phyloP scores from a whole-genome alignment of 2,797 vertebrate species.

The Onychomys torridus region DNA sequence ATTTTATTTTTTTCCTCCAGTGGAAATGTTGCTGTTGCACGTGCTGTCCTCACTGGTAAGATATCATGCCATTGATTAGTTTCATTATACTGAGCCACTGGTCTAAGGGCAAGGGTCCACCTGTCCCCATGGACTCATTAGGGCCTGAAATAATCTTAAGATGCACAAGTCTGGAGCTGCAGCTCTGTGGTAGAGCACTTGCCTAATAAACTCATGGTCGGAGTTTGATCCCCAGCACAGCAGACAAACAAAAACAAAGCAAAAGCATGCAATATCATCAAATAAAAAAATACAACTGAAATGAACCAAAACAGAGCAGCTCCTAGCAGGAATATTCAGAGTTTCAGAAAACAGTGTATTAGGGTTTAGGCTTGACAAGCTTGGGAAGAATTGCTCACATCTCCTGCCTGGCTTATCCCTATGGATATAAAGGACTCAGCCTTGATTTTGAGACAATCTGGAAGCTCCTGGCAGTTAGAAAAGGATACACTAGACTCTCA shows the following conservation, averaged over 20 bases:
- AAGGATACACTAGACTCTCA: background rate
- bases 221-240: background rate
- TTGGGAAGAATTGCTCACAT: background rate
- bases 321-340: background rate
- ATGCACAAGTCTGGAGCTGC: background rate
- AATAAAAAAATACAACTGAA: background rate
- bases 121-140: background rate
- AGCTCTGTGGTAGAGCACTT: background rate
- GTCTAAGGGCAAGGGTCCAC: background rate
- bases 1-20: slow-evolving; percentile 23
- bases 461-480: background rate
- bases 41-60: background rate
- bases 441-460: background rate
- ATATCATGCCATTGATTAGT: background rate
- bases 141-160: background rate
- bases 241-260: background rate
- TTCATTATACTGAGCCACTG: background rate
- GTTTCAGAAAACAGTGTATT: background rate
- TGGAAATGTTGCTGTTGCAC: background rate
- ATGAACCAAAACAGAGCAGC: background rate
- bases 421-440: background rate
- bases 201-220: background rate
- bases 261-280: background rate
- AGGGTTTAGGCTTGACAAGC: background rate
- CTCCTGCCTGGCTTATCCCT: background rate